Evolutionary conservation across 2,888 invertebrate genomes (phyloP).

Genomic region (Thymelicus lineola): DNA sequence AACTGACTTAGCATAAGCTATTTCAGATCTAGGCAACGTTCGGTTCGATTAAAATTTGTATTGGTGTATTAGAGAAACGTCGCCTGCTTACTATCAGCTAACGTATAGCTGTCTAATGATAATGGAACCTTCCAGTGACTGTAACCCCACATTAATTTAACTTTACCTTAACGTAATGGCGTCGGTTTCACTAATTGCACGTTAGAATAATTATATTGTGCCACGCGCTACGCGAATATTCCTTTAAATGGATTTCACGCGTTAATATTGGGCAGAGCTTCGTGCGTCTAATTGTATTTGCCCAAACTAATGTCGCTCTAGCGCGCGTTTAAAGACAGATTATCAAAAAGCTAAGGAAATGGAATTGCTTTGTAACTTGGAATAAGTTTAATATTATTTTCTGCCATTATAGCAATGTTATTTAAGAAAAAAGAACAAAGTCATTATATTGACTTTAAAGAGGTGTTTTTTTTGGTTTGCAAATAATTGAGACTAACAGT

Average conservation of each 20-base stretch:
- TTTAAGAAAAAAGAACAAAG: neutral
- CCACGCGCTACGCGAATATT: slow-evolving; percentile 63
- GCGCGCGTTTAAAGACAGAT: slow-evolving; percentile 26
- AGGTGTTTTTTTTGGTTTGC: too few relatives aligned
- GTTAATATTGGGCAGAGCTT: slow-evolving; percentile 63
- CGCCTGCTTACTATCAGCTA: slow-evolving; percentile 61
- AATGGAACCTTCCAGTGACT: slow-evolving; percentile 83
- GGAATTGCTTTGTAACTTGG: neutral
- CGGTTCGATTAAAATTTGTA: neutral
- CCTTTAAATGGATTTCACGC: slow-evolving; percentile 75
- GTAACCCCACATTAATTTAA: slow-evolving; percentile 82
- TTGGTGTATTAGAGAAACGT: neutral
- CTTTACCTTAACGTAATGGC: slow-evolving; percentile 80
- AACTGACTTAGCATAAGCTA: too few relatives aligned
- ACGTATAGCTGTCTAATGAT: slow-evolving; percentile 78
- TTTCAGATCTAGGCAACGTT: too few relatives aligned
- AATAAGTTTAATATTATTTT: neutral
- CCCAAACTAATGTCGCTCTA: slow-evolving; percentile 30
- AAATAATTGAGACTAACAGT: too few relatives aligned
- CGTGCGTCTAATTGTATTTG: slow-evolving; percentile 50
- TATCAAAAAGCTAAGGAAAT: slow-evolving; percentile 17
- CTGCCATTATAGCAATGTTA: neutral
- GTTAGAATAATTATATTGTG: slow-evolving; percentile 80
- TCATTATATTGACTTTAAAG: too few relatives aligned
- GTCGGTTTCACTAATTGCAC: slow-evolving; percentile 83